Percentiles rank a stretch among this genome's conserved stretches.
Evolutionary conservation across 1,140 invertebrate genomes (phyloP).

Genomic region (Aphelenchoides besseyi): DNA sequence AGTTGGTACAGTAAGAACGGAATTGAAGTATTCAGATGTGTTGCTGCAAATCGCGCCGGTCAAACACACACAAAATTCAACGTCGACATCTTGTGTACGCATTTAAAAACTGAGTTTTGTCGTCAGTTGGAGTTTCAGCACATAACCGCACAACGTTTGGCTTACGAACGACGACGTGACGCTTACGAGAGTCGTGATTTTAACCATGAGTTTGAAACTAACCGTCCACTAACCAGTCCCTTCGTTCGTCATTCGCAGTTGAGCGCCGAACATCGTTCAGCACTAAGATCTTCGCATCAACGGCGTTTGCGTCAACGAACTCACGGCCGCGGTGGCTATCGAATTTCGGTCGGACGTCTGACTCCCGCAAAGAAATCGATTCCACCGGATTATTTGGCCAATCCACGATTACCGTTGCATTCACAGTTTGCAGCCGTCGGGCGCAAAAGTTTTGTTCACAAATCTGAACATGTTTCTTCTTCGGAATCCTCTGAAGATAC

Average conservation of each 20-base stretch:
- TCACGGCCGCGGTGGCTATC: background rate
- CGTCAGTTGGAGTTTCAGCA: slow-evolving; percentile 50
- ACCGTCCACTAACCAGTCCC: background rate
- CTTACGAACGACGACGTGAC: slow-evolving; percentile 36
- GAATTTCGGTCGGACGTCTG: background rate
- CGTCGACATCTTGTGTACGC: slow-evolving; percentile 60
- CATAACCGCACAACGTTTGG: slow-evolving; percentile 27
- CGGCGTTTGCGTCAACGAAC: background rate
- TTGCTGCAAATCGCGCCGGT: slow-evolving; percentile 57
- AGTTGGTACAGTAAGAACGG: no score
- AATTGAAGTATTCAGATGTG: slow-evolving; percentile 23
- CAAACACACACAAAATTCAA: slow-evolving; percentile 53
- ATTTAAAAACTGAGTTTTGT: slow-evolving; percentile 47
- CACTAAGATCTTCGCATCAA: background rate
- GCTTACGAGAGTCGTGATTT: slow-evolving; percentile 15
- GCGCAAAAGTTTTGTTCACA: background rate
- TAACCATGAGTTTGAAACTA: background rate
- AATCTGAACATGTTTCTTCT: background rate
- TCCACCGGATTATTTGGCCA: background rate
- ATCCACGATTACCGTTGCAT: background rate
- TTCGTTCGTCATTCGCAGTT: slow-evolving; percentile 16
- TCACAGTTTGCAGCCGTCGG: background rate
- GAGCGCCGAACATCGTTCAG: background rate
- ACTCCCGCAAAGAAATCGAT: background rate
- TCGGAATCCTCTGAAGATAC: background rate